Evolutionary conservation across 1,140 invertebrate genomes (phyloP).

Genomic region (Paralvinella palmiformis): DNA sequence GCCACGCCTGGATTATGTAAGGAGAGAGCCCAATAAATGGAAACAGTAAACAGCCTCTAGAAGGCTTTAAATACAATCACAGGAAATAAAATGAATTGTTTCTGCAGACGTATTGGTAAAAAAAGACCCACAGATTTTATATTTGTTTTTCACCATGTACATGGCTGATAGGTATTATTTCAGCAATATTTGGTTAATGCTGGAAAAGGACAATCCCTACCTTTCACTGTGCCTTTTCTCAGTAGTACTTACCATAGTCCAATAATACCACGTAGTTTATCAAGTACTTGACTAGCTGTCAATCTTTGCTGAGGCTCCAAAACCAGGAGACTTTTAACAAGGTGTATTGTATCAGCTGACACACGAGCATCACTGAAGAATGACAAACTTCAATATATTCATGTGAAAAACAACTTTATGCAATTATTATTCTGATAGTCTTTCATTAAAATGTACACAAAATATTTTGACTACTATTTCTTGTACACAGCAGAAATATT

Average conservation of each 20-base stretch:
- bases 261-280: slow-evolving; percentile 53
- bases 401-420: neutral
- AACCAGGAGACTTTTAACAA: slow-evolving; percentile 58
- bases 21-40: no score
- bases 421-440: neutral
- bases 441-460: neutral
- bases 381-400: slow-evolving; percentile 7
- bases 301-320: slow-evolving; percentile 57
- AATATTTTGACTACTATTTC: neutral
- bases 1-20: no score
- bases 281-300: slow-evolving; percentile 59
- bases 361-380: slow-evolving; percentile 56
- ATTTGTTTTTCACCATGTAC: no score
- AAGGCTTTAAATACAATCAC: no score
- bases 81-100: no score
- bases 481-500: neutral
- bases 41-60: no score
- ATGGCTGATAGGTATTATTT: no score
- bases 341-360: slow-evolving; percentile 54
- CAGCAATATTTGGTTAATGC: no score
- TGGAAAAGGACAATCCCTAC: no score
- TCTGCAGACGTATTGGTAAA: no score
- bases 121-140: no score
- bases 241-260: slow-evolving; percentile 51
- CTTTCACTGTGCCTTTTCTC: no score